Base-by-base conservation (phyloP, 2,888 invertebrate species). In the Sarcophaga variegata region DNA sequence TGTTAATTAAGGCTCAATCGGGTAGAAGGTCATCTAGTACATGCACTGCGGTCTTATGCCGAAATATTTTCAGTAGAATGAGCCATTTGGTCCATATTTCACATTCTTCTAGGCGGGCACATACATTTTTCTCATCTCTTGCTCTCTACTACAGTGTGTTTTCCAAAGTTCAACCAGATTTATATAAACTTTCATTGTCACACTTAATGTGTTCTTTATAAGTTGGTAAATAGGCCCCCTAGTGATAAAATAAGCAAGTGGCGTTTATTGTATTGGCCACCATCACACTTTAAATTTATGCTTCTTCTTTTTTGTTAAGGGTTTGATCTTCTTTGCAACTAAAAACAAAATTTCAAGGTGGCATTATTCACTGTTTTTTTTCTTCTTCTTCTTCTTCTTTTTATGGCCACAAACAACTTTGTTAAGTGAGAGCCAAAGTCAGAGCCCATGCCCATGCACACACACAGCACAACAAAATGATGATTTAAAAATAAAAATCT, bases 341-440 rank as follows among this genome's bases (percentile, higher is more conserved):
- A 60, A 64, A 54, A 64, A 37, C 59, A 78, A 76, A 72, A 72
- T 64, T 86, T 86, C 86, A 86, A 86, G 86, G 86, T 86, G 86
- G 83, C 49, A 84, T 83, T 83, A 75, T 69, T 66, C 59, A 22
- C 37, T 83, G 76, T 64, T 76, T 71, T 76, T 37, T 37, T 77
- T 71, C 66, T 37, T 70, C 75, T 17, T 20, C 20, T n/a, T 69
- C 45, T 17, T 59, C 45, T 27, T 27, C 14, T 67, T 27, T 62
- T 69, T 14, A 1, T 49, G 25, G 54, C 67, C n/a, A 10, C 49
- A 47, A 81, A 80, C 71, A 79, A 69, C 59, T 79, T 77, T 74
- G 70, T 81, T 70, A 47, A 70, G 3, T 27, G n/a, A 72, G 45
- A 64, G 3, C 12, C 54, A 70, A 82, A 14, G 12, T 12, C 67